Conservation (phyloP, 2,797 vertebrate genomes). For the Cossypha niveicapilla region DNA sequence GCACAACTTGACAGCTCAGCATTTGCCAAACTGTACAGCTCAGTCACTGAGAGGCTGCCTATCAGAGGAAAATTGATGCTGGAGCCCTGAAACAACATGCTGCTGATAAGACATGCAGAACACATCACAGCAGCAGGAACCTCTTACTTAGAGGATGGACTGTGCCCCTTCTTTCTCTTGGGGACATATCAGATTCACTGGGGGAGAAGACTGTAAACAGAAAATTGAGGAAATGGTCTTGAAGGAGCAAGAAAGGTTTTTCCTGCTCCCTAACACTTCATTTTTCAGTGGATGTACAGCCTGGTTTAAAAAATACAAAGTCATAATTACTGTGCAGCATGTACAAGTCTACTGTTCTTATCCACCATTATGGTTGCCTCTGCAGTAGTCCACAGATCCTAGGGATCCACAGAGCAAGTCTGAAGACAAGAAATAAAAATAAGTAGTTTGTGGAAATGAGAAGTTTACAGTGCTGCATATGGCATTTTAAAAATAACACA, state of each 20-base stretch:
- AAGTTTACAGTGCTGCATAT: not conserved
- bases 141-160: not conserved
- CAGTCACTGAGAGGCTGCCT: not conserved
- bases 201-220: not conserved
- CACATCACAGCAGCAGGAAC: not conserved
- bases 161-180: not conserved
- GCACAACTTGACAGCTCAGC: conserved; percentile 19
- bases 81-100: conserved; percentile 7
- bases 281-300: not conserved
- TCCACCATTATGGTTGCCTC: not conserved
- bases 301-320: not conserved
- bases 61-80: not conserved
- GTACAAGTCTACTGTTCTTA: not conserved
- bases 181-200: not conserved
- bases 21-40: not conserved
- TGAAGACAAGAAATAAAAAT: not conserved
- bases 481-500: not conserved
- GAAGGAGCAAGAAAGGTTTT: not conserved
- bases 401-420: not conserved
- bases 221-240: not conserved
- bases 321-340: not conserved
- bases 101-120: not conserved
- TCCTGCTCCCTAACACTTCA: not conserved
- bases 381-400: not conserved
- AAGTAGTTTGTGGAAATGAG: not conserved